Evolutionary conservation across 1,140 invertebrate species (phyloP), one percentile per base, ranked within the genome.

Genomic region (Brachionus angularis): DNA sequence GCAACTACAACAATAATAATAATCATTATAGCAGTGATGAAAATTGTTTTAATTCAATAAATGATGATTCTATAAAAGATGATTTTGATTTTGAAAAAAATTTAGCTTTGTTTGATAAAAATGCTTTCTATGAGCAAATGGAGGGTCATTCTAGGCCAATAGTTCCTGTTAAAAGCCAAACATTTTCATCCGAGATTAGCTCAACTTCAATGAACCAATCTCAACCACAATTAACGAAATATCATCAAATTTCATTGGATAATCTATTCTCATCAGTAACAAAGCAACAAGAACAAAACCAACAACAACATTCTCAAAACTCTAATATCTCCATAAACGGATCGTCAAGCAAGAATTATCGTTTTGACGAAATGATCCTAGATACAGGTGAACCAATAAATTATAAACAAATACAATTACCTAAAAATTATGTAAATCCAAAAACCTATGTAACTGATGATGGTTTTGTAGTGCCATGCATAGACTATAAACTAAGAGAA

Each of bases 41-140:
- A 74, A 83, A 86, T 39, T 85, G 85, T 71, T 87, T 87, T 77
- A 86, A 84, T 73, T 84, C 83, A 36, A 83, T 84, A 4, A 82
- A 86, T 23, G 84, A 86, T 74, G 83, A 84, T 52, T 84, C 83
- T 33, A 75, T 80, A 18, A 80, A 84, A 72, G 85, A 89, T 77
- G 89, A 91, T 74, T 94, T 93, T 85, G 91, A 93, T 84, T 93
- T 94, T 85, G 91, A 93, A 79, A 91, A 90, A 73, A 93, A 93
- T 84, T 82, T 93, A 18, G 90, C 90, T 10, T 81, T 94, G 25
- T 93, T 93, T 82, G 88, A 93, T 81, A 94, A 94, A 82, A 79
- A 84, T 75, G 84, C 83, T 53, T 78, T 81, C 61, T 88, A 87
- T 86, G 87, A 90, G 76, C 85, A 89, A 79, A 86, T 89, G 71